Evolutionary conservation across 2,888 invertebrate genomes (phyloP), one percentile per base, ranked within the genome.

Genomic region (Cheilosia urbana): DNA sequence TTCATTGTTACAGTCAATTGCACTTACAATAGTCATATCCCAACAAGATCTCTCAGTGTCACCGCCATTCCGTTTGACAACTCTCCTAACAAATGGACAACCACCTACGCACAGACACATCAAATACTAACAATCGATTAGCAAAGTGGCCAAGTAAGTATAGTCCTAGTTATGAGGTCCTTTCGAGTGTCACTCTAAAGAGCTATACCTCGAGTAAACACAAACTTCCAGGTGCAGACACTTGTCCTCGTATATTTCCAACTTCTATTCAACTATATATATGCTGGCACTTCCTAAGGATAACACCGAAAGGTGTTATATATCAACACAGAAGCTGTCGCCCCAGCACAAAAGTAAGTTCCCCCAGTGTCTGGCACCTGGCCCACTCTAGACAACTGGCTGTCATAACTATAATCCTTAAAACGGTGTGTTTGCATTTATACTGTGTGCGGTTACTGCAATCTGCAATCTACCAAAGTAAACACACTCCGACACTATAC

Each of bases 361-460:
- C 15, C 57, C 60, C 51, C 40, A 68, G 47, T 62, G 40, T 42
- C 68, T 45, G 66, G 49, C 77, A 71, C 60, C 77, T 77, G 82
- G 77, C 77, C 69, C 69, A 65, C 34, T 51, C 21, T 21, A 77
- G 58, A 63, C 49, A 40, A 79, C 58, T 53, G 60, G 34, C 80
- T 72, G 80, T 80, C 84, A 80, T 85, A 85, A 80, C 80, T 85
- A 37, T 37, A 85, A 80, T 85, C 84, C 80, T 76, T 65, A 80
- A 85, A 85, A 85, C 60, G 76, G 79, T 80, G 71, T 84, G 79
- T 75, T 75, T 84, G 79, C 75, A 60, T 84, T 83, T 49, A 66
- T 62, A 53, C 42, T 37, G 57, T 53, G 49, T 75, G 53, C 58
- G n/a, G 73, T 58, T 34, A 17, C 65, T 24, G 37, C 24, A 24